phyloP scores from a whole-genome alignment of 2,888 invertebrate genomes.

The Silvanus unidentatus region DNA sequence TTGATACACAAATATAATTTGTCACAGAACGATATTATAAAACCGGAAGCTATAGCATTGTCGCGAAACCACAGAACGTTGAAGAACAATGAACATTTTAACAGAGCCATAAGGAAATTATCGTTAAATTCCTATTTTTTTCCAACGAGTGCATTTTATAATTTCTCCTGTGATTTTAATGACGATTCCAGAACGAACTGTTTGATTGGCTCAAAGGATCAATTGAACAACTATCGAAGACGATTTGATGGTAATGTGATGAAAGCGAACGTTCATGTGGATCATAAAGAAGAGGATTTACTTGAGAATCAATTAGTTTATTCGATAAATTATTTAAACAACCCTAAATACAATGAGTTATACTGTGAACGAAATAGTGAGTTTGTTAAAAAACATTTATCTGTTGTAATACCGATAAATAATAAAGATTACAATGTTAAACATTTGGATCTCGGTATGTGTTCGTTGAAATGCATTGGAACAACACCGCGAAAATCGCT shows the following conservation, averaged over 20 bases:
- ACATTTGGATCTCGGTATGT: slow-evolving; percentile 46
- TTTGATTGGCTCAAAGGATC: slow-evolving; percentile 23
- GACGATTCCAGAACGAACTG: slow-evolving; percentile 16
- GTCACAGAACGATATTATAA: slow-evolving; percentile 22
- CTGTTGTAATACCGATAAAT: slow-evolving; percentile 45
- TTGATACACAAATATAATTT: slow-evolving; percentile 45
- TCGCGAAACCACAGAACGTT: slow-evolving; percentile 52
- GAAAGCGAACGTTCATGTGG: slow-evolving; percentile 10
- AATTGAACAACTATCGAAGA: slow-evolving; percentile 16
- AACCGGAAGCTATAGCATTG: slow-evolving; percentile 28
- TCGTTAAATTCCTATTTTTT: slow-evolving; percentile 55
- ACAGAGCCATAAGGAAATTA: slow-evolving; percentile 53
- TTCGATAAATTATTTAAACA: slow-evolving; percentile 21
- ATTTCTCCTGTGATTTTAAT: slow-evolving; percentile 34
- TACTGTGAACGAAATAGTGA: slow-evolving; percentile 34
- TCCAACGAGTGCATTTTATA: slow-evolving; percentile 53
- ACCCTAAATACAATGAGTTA: slow-evolving; percentile 19
- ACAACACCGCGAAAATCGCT: slow-evolving; percentile 52
- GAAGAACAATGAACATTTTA: slow-evolving; percentile 54
- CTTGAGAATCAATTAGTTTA: slow-evolving; percentile 28
- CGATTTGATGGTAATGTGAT: slow-evolving; percentile 16
- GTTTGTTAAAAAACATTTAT: slow-evolving; percentile 41
- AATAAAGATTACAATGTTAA: slow-evolving; percentile 41
- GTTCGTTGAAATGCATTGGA: slow-evolving; percentile 56
- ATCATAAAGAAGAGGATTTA: slow-evolving; percentile 25